A percentile compares a stretch with the other conserved stretches of the same genome.
Conservation (phyloP, 2,797 vertebrate species). For the Tolypeutes matacus region DNA sequence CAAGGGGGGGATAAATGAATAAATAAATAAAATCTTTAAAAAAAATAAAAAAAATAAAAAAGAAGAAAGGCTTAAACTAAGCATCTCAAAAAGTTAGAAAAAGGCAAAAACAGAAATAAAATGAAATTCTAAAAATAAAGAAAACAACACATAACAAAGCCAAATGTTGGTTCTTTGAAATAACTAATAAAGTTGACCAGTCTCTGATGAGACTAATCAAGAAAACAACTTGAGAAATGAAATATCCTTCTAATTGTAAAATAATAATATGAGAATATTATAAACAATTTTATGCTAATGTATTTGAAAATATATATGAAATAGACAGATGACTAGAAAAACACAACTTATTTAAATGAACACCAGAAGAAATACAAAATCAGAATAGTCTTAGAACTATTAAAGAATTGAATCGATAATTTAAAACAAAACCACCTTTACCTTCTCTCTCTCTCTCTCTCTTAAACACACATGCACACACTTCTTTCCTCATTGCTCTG, state of each 20-base stretch:
- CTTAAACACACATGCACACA: neutral
- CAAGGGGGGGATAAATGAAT: no score
- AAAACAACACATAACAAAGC: neutral
- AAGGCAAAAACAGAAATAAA: neutral
- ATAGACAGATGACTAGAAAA: no score
- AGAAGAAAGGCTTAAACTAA: neutral
- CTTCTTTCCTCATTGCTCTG: neutral
- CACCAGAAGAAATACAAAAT: neutral
- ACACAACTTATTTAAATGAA: no score
- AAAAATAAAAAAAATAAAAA: no score
- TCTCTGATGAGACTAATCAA: neutral
- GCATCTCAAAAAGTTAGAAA: neutral
- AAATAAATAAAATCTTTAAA: no score
- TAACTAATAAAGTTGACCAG: neutral
- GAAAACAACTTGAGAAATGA: neutral
- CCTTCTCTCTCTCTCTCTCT: neutral
- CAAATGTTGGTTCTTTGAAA: neutral
- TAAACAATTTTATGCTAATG: neutral
- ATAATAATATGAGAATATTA: neutral
- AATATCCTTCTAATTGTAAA: neutral
- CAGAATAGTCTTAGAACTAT: neutral
- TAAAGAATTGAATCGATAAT: neutral
- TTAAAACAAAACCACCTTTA: neutral
- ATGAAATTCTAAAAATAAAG: neutral
- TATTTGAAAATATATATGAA: neutral